Evolutionary conservation across 2,888 invertebrate species (phyloP), one percentile per base, ranked within the genome.

Genomic region (Drosophila borealis): DNA sequence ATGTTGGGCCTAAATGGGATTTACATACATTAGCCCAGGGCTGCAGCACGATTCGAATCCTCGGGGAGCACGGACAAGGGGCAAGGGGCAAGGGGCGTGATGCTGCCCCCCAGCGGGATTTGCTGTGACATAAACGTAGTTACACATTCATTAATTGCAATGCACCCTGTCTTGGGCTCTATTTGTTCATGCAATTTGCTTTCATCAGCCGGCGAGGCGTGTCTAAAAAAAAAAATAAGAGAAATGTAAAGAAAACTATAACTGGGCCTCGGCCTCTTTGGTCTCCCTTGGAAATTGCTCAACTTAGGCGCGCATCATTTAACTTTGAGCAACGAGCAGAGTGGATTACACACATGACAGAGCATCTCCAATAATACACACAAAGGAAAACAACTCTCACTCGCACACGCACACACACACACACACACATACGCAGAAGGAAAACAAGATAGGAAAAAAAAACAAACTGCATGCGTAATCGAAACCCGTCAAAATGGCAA

Each of bases 401-500:
- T 8, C 39, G 13, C 2, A 48, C 21, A 37, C 19, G 49, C 14
- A 34, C 34, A 37, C 21, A 19, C 14, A 41, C 10, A 33, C 2
- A 48, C 29, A 42, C 19, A 61, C 14, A 36, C 36, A 37, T 13
- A 19, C 11, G 34, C 11, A 33, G 29, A 29, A 29, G 29, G 29
- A 29, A 29, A 29, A 29, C 29, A 29, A 29, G 29, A 29, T 29
- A 29, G 2, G 17, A 4, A 29, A 29, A 14, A 53, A 46, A 59
- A 61, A 55, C 45, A 65, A 56, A 67, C 44, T 49, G 53, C 67
- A 45, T 57, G 57, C 71, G 88, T 86, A 82, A 82, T 88, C 88
- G 88, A 82, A 88, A 88, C 88, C 87, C 83, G 83, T 83, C 89
- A 86, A 83, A 83, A 83, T 88, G 83, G 83, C 83, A 81, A 83